A percentile compares a stretch with the other conserved stretches of the same genome.
phyloP scores from a whole-genome alignment of 2,797 vertebrate species.

The Enteromius viviparus region DNA sequence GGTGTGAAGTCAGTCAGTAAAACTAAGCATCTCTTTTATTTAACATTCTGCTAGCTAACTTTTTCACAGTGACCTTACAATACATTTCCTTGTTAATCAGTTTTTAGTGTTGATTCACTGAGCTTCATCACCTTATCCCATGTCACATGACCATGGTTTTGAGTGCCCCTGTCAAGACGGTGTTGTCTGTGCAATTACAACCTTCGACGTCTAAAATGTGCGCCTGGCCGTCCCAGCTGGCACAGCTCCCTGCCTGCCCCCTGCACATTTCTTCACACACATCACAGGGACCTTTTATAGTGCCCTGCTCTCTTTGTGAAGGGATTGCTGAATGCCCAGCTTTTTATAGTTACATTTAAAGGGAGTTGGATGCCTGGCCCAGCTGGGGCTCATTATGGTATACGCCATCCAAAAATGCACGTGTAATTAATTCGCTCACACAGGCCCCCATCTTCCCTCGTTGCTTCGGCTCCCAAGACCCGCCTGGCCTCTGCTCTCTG shows the following conservation, averaged over 20 bases:
- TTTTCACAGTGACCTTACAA: slow-evolving; percentile 3
- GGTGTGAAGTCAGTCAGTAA: slow-evolving; percentile 43
- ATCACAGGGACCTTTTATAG: slow-evolving; percentile 65
- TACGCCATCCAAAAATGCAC: slow-evolving; percentile 91
- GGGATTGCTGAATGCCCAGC: slow-evolving; percentile 63
- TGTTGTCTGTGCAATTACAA: slow-evolving; percentile 30
- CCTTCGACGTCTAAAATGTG: slow-evolving; percentile 18
- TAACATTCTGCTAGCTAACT: slow-evolving; percentile 12
- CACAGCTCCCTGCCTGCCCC: slow-evolving; percentile 50
- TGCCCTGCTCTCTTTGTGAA: slow-evolving; percentile 63
- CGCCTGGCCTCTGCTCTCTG: slow-evolving; percentile 60
- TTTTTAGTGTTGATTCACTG: slow-evolving; percentile 6
- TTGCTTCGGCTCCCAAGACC: slow-evolving; percentile 52
- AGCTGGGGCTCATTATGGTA: slow-evolving; percentile 92
- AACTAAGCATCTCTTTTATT: slow-evolving; percentile 40
- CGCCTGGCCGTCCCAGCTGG: slow-evolving; percentile 50
- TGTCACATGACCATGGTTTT: neutral
- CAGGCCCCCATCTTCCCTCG: slow-evolving; percentile 50
- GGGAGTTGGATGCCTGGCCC: slow-evolving; percentile 89
- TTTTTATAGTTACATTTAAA: slow-evolving; percentile 91
- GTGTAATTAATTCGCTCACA: slow-evolving; percentile 93
- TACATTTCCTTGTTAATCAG: neutral
- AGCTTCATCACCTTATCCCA: neutral
- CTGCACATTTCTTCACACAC: slow-evolving; percentile 55
- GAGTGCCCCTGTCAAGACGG: slow-evolving; percentile 1